Evolutionary conservation across 1,140 invertebrate genomes (phyloP), one percentile per base, ranked within the genome.

Genomic region (Anastatus disparis): DNA sequence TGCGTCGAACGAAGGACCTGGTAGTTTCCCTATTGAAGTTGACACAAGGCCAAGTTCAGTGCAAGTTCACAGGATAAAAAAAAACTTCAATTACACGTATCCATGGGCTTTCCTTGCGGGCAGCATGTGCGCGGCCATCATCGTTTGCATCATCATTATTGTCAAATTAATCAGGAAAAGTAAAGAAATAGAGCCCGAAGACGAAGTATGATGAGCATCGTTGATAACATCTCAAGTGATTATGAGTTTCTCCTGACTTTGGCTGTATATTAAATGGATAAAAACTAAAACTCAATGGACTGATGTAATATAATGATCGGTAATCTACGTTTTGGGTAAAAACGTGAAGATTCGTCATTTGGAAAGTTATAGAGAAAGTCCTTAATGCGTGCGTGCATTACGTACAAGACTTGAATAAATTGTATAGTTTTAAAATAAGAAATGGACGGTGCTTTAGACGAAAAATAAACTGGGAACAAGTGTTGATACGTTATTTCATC

Each of bases 21-120:
- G 84, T 0, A 86, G 85, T 38, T 85, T 83, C 24, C 81, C 85
- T 1, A 85, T 86, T 27, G 79, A 84, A 12, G 73, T 86, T 7
- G 83, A 86, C 59, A 85, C 85, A 1, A 79, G 78, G 69, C 76
- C 78, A 0, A 69, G 27, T 31, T 76, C 72, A 4, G 75, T 82
- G 0, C 77, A 80, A 4, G 76, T 78, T 7, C 72, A 77, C 56
- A 76, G 75, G 46, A 66, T 81, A 48, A 78, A 78, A 73, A 79
- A 77, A 68, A 75, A 78, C 58, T 62, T 71, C 3, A 67, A 77
- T n/a, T 64, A 76, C 59, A 69, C 78, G 2, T 75, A 76, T 17
- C 71, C 78, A 0, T 75, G 76, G 72, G 79, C 79, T 8, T 48
- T 81, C 7, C 59, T 78, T 40, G 75, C 78, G 3, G 81, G 74